Evolutionary conservation across 2,797 vertebrate genomes (phyloP), one percentile per base, ranked within the genome.

Genomic region (Xiphorhynchus erythropygius): DNA sequence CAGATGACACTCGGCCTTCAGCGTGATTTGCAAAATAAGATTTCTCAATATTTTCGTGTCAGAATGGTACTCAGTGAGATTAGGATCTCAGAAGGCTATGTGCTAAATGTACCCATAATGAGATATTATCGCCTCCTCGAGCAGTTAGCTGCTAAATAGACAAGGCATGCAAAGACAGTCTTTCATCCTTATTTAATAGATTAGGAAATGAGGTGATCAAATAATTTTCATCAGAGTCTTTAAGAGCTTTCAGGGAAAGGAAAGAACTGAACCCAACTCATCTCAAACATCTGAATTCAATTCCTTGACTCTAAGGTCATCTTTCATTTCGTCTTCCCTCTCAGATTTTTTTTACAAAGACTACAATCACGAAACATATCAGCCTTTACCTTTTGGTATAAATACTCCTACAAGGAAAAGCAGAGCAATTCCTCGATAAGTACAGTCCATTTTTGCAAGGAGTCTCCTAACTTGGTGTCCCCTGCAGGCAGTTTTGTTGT

Each of bases 111-210:
- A 59, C 25, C 28, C 42, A 5, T 62, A 81, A 74, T 65, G 41
- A 82, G 59, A 84, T 69, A 63, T 22, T 77, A 63, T 39, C 37
- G 0, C 28, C 22, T 81, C 14, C 46, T 90, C 69, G 42, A 85
- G 68, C 35, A 83, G 53, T 68, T 69, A 55, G 39, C 47, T 88
- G 57, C 37, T 67, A 52, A 76, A 65, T 6, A 91, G 33, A 80
- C 6, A 3, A 64, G 30, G 42, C 7, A 60, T 35, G 55, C 19
- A 90, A 96, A 93, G 35, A 17, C 7, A 59, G 59, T 35, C 35
- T 82, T 94, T 91, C 59, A 82, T 65, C 55, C 39, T 81, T 65
- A 18, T 76, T 93, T 89, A 92, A 77, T 46, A 89, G 46, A 64
- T 91, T 50, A 76, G 83, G 52, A 92, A 92, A 76, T 56, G 5